These are phyloP conservation scores for Scleropages formosus DNA, from an alignment of 2,797 vertebrate genomes.

Conservation along the genomic window DNA sequence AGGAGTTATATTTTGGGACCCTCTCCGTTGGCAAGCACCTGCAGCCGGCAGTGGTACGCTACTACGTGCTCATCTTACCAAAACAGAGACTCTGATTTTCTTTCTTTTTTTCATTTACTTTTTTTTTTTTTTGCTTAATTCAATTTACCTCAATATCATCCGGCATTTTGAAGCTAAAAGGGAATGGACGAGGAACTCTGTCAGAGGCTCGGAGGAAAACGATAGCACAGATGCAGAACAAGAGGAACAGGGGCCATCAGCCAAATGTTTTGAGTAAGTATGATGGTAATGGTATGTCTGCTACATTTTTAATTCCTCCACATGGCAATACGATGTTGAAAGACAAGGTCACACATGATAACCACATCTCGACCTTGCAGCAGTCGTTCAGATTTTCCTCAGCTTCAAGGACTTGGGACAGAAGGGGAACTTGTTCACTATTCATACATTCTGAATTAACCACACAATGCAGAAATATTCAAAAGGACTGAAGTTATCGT, in stretches of 20 bases:
- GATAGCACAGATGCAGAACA: conserved; percentile 8
- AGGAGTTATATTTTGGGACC: conserved; percentile 80
- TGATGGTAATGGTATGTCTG: conserved; percentile 54
- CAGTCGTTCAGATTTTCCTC: not conserved
- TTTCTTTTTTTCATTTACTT: conserved; percentile 49
- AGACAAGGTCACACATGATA: conserved; percentile 47
- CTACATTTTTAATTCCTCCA: conserved; percentile 58
- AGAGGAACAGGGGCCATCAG: conserved; percentile 47
- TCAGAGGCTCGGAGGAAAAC: conserved; percentile 57
- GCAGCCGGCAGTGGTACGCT: conserved; percentile 85
- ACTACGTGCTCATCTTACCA: conserved; percentile 85
- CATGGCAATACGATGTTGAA: conserved; percentile 58
- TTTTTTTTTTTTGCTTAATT: conserved; percentile 84
- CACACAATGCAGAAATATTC: conserved; percentile 12
- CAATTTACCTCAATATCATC: conserved; percentile 92
- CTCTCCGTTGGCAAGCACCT: conserved; percentile 84
- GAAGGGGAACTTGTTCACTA: conserved; percentile 10
- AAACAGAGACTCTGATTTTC: conserved; percentile 85
- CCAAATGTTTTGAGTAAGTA: conserved; percentile 62
- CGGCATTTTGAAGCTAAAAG: conserved; percentile 80
- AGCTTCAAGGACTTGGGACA: conserved; percentile 26
- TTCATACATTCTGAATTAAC: conserved; percentile 19
- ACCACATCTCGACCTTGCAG: conserved; percentile 12
- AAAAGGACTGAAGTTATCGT: not conserved
- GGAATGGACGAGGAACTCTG: conserved; percentile 59